Evolutionary conservation across 1,140 invertebrate genomes (phyloP), one percentile per base, ranked within the genome.

Genomic region (Venustaconcha ellipsiformis): DNA sequence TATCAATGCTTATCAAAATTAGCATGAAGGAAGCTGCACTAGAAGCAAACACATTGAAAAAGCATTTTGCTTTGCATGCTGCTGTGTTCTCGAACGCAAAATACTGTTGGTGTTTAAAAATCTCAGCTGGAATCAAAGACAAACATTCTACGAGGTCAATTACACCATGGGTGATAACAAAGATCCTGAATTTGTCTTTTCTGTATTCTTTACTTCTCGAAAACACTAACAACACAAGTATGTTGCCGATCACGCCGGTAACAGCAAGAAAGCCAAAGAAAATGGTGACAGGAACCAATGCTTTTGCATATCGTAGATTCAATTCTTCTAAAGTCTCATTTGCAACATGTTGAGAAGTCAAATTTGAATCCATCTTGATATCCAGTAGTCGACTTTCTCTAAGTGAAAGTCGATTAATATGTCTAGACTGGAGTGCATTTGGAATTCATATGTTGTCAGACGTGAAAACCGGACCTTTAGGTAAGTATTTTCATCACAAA

Each of bases 1-100:
- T 63, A 37, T 76, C 74, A n/a, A 76, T 66, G 59, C 57, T 70
- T 3, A 76, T 76, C 12, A 76, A 63, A 6, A 76, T 20, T n/a
- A 76, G 64, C n/a, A 67, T 58, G 14, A 58, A 56, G 6, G 68
- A 30, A 15, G 74, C 37, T 12, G 62, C 69, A 17, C 17, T 48
- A 56, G 59, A 70, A 6, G 63, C 20, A 71, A 76, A 76, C 3
- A 76, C 65, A 57, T 76, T 71, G 17, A 76, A 76, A 65, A 76
- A 76, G 23, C 74, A 76, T 57, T 72, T 79, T 17, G 65, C 69
- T 65, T 76, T 79, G 56, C 73, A 74, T 30, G 71, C 18, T 56
- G 37, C n/a, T 57, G 13, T 14, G 55, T 67, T 56, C 14, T 48
- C 23, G 18, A 76, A 57, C 62, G 63, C 57, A 57, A 70, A 76